Percentiles rank a stretch among this genome's conserved stretches.
Conservation (phyloP, 2,113 vertebrate species). For the Panthera tigris region DNA sequence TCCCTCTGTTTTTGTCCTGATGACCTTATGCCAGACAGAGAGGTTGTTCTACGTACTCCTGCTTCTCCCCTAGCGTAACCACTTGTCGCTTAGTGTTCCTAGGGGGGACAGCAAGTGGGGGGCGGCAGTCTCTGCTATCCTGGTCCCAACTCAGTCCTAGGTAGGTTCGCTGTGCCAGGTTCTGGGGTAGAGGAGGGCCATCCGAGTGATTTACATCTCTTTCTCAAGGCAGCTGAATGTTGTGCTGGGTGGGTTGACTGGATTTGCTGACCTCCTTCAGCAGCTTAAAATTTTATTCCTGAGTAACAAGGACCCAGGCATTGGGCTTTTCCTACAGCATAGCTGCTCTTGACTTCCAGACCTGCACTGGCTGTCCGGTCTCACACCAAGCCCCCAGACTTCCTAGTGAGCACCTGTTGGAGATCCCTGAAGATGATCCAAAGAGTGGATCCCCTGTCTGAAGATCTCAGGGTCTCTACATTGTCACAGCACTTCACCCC, state of each 20-base stretch:
- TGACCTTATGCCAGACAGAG: accelerated
- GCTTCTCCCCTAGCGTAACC: no score
- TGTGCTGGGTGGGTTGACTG: neutral
- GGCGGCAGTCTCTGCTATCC: neutral
- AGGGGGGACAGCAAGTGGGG: neutral
- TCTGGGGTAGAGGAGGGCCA: no score
- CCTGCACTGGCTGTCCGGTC: neutral
- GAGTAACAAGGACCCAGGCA: neutral
- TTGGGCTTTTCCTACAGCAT: no score
- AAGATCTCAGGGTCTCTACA: neutral
- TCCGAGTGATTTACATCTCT: accelerated
- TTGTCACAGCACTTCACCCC: no score
- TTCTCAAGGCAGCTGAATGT: no score
- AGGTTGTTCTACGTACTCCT: no score
- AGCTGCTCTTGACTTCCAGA: neutral
- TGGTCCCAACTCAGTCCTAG: neutral
- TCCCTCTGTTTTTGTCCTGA: neutral
- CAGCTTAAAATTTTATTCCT: neutral
- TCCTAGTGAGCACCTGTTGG: neutral
- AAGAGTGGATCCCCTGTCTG: accelerated
- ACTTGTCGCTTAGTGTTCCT: no score
- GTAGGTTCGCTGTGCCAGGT: neutral
- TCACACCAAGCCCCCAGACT: no score
- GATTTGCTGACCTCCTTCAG: no score
- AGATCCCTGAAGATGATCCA: no score